phyloP scores from a whole-genome alignment of 2,888 invertebrate genomes.

The Maniola hyperantus region DNA sequence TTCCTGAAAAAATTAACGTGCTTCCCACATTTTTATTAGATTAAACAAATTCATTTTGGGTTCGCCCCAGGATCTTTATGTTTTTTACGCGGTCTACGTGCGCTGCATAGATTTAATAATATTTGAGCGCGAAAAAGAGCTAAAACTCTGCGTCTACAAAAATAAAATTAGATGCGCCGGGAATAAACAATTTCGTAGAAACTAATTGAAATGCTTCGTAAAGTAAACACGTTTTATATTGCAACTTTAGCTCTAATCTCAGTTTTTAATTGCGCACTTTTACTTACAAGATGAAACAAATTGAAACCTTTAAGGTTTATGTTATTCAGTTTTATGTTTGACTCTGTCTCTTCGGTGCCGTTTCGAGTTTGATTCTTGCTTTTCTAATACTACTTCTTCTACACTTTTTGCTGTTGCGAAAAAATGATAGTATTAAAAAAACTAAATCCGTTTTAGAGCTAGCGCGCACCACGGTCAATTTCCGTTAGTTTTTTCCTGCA shows the following conservation, averaged over 20 bases:
- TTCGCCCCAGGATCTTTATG: constrained; percentile 1
- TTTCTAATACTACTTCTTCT: too few relatives aligned
- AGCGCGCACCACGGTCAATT: too few relatives aligned
- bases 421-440: too few relatives aligned
- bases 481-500: too few relatives aligned
- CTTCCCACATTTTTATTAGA: background rate
- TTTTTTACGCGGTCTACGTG: constrained; percentile 7
- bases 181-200: constrained; percentile 4
- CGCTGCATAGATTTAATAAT: constrained; percentile 1
- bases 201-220: constrained; percentile 9
- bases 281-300: background rate
- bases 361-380: too few relatives aligned
- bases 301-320: background rate
- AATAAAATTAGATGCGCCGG: constrained; percentile 6
- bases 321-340: too few relatives aligned
- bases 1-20: background rate
- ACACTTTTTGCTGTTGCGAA: too few relatives aligned
- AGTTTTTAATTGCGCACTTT: constrained; percentile 1
- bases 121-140: constrained; percentile 5
- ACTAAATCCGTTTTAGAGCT: too few relatives aligned
- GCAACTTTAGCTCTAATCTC: background rate
- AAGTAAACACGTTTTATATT: constrained; percentile 4
- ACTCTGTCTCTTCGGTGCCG: too few relatives aligned
- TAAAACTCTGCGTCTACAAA: constrained; percentile 9
- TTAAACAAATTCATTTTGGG: constrained; percentile 13